Conservation (phyloP, 2,797 vertebrate genomes). For the Anisognathus igniventris region DNA sequence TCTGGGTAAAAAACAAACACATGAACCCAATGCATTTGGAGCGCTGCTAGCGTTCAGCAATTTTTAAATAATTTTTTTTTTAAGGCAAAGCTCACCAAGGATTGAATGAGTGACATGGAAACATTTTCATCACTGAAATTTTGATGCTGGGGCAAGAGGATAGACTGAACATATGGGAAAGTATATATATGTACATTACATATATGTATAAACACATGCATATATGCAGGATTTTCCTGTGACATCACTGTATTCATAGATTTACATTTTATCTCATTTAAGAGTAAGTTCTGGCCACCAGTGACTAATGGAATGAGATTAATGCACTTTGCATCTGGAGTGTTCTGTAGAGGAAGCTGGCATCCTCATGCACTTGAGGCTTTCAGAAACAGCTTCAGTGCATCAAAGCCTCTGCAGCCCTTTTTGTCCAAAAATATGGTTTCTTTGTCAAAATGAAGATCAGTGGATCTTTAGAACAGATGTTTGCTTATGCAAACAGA, state of each 20-base stretch:
- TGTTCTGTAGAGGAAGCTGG: neutral
- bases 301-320: neutral
- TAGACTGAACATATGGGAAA: neutral
- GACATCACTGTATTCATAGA: neutral
- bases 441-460: neutral
- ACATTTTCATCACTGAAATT: neutral
- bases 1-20: neutral
- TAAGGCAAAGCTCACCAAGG: neutral
- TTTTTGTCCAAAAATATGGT: neutral
- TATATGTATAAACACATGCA: neutral
- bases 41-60: too few species aligned
- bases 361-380: neutral
- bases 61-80: neutral
- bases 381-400: neutral
- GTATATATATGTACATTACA: neutral
- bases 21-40: neutral
- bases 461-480: neutral
- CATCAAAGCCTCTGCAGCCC: neutral
- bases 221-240: neutral
- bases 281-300: neutral
- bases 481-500: neutral
- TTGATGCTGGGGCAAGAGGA: neutral
- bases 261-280: neutral
- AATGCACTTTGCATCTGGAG: neutral
- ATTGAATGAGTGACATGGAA: accelerated